Evolutionary conservation across 1,140 invertebrate species (phyloP).

Genomic region (Lucilia sericata): DNA sequence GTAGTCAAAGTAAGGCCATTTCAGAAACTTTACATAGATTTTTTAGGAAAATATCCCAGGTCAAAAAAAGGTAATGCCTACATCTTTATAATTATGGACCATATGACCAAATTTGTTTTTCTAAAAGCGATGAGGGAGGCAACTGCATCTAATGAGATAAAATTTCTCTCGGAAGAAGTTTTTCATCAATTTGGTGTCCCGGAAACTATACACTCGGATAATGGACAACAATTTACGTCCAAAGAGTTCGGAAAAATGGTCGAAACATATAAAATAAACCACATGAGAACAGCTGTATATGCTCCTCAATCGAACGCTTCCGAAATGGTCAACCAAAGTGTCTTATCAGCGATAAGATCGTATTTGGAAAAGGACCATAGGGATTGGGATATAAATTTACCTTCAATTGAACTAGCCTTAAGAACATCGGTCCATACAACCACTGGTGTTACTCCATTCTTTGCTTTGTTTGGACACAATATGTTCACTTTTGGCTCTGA

Average conservation of each 20-base stretch:
- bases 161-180: neutral
- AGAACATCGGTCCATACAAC: neutral
- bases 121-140: neutral
- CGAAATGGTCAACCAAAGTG: constrained; percentile 36
- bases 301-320: constrained; percentile 34
- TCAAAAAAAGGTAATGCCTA: constrained; percentile 4
- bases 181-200: constrained; percentile 26
- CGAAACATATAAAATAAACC: neutral
- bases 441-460: neutral
- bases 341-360: constrained; percentile 5
- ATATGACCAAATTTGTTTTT: constrained; percentile 35
- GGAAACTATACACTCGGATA: neutral
- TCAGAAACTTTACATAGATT: neutral
- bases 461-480: constrained; percentile 4
- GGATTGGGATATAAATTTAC: neutral
- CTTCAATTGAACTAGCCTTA: neutral
- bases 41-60: constrained; percentile 13
- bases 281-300: constrained; percentile 21
- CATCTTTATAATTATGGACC: neutral
- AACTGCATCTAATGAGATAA: neutral
- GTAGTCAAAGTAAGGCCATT: neutral
- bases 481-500: neutral
- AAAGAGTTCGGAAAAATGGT: constrained; percentile 33
- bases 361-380: constrained; percentile 11
- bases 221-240: neutral